Evolutionary conservation across 2,113 vertebrate genomes (phyloP), one percentile per base, ranked within the genome.

Genomic region (Melanerpes formicivorus): DNA sequence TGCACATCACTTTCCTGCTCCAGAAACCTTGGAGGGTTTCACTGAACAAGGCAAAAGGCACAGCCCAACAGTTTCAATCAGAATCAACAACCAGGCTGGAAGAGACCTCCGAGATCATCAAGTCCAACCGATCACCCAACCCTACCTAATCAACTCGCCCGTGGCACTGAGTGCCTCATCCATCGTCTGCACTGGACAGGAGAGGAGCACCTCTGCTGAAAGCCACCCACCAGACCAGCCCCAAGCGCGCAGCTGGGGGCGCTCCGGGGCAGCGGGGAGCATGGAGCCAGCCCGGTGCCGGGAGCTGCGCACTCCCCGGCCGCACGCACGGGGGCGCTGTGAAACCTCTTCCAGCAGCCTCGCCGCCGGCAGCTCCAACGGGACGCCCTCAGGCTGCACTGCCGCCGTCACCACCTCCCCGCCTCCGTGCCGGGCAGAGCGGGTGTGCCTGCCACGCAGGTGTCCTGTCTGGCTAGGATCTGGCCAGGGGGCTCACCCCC

Each of bases 361-460:
- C 14, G 1, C 56, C 63, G 2, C 77, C 3, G 37, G 34, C 54
- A 30, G 80, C 44, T 18, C 37, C 8, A 1, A 29, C 1, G 1
- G 76, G 93, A 70, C 63, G 4, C 76, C 12, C 46, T 17, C 58
- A 18, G 37, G 55, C 22, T 21, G 5, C 50, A 11, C 80, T 16
- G 40, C 1, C n/a, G 3, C 44, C 30, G 55, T 6, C 89, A 30
- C 25, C 55, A 8, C 46, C 25, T 54, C 67, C 77, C 50, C 5
- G 4, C 71, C 3, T 4, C 42, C 22, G n/a, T 0, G 0, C 10
- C 6, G 5, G 23, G 58, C 73, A 75, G 32, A 0, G 1, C 1
- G 12, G 8, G 14, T 26, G 46, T 6, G 58, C 54, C 63, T 44
- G 59, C 10, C 71, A 26, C 48, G 37, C 11, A 42, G 15, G 9